Evolutionary conservation across 2,888 invertebrate species (phyloP), one percentile per base, ranked within the genome.

Genomic region (Colostygia pectinataria): DNA sequence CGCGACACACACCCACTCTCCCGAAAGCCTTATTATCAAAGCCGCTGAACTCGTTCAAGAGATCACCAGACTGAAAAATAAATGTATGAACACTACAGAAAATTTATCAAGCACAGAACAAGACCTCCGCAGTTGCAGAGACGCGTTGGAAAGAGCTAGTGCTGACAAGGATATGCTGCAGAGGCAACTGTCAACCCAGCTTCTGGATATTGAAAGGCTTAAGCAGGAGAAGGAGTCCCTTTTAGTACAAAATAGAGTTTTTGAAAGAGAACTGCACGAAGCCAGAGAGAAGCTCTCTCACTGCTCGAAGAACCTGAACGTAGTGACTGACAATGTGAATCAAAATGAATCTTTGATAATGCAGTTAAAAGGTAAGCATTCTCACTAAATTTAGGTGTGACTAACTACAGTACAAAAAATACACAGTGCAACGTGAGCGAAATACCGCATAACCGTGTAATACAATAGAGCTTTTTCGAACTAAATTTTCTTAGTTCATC

Each of bases 41-140:
- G 94, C 95, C 4, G 92, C 95, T 4, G 96, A 96, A 78, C 83
- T 96, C 10, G 94, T 95, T 13, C 94, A 95, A 74, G 96, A 95
- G 65, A 90, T 93, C 37, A 92, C 93, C 10, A 90, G 94, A 44
- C 80, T 94, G 7, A 92, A 94, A 61, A 91, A 91, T 14, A 93
- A 91, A 76, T 91, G 92, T 36, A 80, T 88, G 66, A 92, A 90
- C 49, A 91, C 92, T 1, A 91, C 90, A 25, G 93, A 93, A 68
- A 92, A 91, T 48, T 74, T 94, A 41, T 85, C 92, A 0, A 89
- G 91, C 0, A 87, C 93, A 0, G 94, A 95, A 76, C 89, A 92
- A 59, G 95, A 95, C 59, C 82, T 94, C 15, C 84, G 94, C 57
- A 92, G 91, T 57, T 94, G 94, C 61, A 82, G 93, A 59, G 94